Conservation (phyloP, 2,113 vertebrate species). For the Odontesthes bonariensis region DNA sequence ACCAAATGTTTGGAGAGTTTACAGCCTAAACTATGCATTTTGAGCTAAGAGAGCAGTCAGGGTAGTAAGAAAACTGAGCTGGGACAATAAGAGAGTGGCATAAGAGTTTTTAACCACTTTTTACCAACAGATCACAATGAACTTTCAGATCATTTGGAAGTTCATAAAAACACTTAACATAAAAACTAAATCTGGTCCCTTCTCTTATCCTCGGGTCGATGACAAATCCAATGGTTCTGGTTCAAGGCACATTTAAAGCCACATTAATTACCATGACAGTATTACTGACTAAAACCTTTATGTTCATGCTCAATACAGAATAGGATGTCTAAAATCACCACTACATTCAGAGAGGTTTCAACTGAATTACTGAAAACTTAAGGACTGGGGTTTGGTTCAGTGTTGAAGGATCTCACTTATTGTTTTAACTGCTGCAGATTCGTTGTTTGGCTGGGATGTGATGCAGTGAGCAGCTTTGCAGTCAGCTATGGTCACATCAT, state of each 20-base stretch:
- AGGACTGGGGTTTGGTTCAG: constrained; percentile 41
- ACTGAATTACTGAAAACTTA: constrained; percentile 38
- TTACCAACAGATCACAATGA: too few species aligned
- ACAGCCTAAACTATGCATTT: background rate
- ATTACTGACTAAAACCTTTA: constrained; percentile 10
- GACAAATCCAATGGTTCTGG: too few species aligned
- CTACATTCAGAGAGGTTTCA: too few species aligned
- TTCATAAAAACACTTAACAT: too few species aligned
- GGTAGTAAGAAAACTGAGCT: background rate
- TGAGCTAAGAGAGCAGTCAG: background rate
- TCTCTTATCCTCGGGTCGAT: too few species aligned
- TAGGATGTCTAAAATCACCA: constrained; percentile 48
- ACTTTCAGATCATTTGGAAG: too few species aligned
- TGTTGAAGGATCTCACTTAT: constrained; percentile 38
- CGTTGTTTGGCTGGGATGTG: constrained; percentile 36
- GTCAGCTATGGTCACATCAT: constrained; percentile 24
- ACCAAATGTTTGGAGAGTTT: constrained; percentile 7
- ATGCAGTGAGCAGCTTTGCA: constrained; percentile 39
- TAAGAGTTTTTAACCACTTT: too few species aligned
- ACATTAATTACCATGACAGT: constrained; percentile 22
- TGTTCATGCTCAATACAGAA: constrained; percentile 18
- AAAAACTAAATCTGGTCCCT: too few species aligned
- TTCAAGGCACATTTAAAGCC: constrained; percentile 5
- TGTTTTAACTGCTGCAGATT: constrained; percentile 27
- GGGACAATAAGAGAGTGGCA: too few species aligned